phyloP scores from a whole-genome alignment of 37 sponge, comb jelly and placozoan genomes.

The Oopsacas minuta region DNA sequence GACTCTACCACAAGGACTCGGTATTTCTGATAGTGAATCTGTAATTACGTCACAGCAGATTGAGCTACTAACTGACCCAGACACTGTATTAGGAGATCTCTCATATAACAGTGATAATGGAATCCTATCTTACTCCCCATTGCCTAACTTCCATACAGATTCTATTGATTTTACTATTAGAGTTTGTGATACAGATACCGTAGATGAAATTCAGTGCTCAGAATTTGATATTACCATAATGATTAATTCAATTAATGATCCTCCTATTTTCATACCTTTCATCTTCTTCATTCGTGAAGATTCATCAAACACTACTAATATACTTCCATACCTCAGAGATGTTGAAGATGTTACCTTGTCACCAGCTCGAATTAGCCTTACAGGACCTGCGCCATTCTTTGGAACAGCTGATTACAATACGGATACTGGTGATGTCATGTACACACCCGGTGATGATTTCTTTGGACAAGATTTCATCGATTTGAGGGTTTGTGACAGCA shows the following conservation, averaged over 20 bases:
- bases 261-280: conserved; percentile 40
- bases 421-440: conserved; percentile 45
- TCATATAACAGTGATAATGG: conserved; percentile 10
- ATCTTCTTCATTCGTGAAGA: conserved; percentile 34
- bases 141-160: background rate
- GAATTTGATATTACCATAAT: conserved; percentile 31
- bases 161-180: conserved; percentile 32
- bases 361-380: conserved; percentile 17
- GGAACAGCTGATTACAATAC: conserved; percentile 47
- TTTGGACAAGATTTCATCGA: conserved; percentile 48
- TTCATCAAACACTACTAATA: conserved; percentile 21
- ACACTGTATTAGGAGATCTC: background rate
- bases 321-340: conserved; percentile 39
- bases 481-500: conserved; percentile 54
- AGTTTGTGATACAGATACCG: conserved; percentile 57
- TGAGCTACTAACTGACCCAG: background rate
- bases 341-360: conserved; percentile 60
- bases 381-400: conserved; percentile 29
- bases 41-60: background rate
- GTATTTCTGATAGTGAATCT: conserved; percentile 50
- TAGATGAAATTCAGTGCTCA: conserved; percentile 27
- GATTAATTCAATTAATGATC: conserved; percentile 48
- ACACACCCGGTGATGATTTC: conserved; percentile 31
- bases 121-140: conserved; percentile 18
- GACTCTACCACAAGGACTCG: conserved; percentile 41